phyloP scores from a whole-genome alignment of 2,888 invertebrate species.

The Apodemia mormo region DNA sequence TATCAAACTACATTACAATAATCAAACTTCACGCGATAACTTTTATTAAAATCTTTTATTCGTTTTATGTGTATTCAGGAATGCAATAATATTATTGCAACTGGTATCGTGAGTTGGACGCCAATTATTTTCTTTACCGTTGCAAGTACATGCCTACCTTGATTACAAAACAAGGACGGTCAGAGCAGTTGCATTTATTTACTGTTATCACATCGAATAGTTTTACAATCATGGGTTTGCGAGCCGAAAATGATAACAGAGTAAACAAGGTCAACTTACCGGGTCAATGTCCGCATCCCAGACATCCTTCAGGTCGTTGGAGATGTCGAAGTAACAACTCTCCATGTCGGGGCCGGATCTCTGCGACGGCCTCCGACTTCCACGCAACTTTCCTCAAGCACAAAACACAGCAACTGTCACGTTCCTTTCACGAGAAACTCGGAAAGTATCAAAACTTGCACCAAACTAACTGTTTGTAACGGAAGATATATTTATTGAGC shows the following conservation, averaged over 20 bases:
- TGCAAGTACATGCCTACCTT: conserved; percentile 44
- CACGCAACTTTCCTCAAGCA: conserved; percentile 56
- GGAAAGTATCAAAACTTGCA: conserved; percentile 49
- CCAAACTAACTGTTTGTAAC: conserved; percentile 49
- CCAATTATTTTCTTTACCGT: conserved; percentile 47
- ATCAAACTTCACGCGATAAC: conserved; percentile 7
- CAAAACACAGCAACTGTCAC: conserved; percentile 69
- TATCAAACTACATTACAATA: conserved; percentile 4
- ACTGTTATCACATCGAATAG: conserved; percentile 8
- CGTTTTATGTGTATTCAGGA: conserved; percentile 24
- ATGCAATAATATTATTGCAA: conserved; percentile 33
- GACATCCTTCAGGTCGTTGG: conserved; percentile 88
- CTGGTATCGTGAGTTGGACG: conserved; percentile 42
- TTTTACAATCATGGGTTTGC: conserved; percentile 46
- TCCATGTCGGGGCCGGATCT: conserved; percentile 83
- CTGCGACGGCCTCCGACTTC: conserved; percentile 62
- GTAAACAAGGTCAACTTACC: conserved; percentile 83
- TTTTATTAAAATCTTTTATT: neutral
- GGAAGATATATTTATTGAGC: conserved; percentile 46
- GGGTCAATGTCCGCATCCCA: conserved; percentile 92
- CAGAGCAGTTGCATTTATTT: conserved; percentile 36
- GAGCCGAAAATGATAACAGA: conserved; percentile 47
- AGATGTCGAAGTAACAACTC: conserved; percentile 87
- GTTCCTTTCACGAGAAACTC: conserved; percentile 59
- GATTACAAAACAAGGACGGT: conserved; percentile 55